Evolutionary conservation across 2,797 vertebrate genomes (phyloP), one percentile per base, ranked within the genome.

Genomic region (Epinephelus coioides): DNA sequence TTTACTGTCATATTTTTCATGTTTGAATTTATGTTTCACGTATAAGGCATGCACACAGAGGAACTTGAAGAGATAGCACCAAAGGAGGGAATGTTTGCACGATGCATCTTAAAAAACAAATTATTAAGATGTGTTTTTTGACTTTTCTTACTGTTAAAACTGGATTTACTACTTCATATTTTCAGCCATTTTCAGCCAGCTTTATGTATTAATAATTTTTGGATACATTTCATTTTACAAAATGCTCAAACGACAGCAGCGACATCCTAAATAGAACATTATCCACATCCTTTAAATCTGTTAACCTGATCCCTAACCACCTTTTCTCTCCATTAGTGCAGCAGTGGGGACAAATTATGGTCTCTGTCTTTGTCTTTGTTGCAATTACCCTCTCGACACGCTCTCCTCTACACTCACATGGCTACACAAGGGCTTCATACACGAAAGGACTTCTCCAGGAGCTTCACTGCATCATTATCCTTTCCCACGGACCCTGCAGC

Each of bases 311-410:
- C 87, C 75, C 78, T 38, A 81, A 90, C 74, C 77, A 86, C 89
- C 88, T 90, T 89, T 88, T 84, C 69, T 92, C 92, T 91, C 94
- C 93, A 91, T 92, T 92, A 94, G 91, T 86, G 90, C 75, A 55
- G 87, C 94, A 75, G 82, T 81, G 76, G 91, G 94, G 94, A 95
- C 92, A 95, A 95, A 92, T 92, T 90, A 94, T 67, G 81, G 92
- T 86, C 88, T 86, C 84, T 92, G 94, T 92, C 93, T 93, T 91
- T 86, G 90, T 93, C 94, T 94, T 92, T 88, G 90, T 92, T 90
- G 77, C 94, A 96, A 95, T 85, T 96, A 94, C 94, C 94, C 95
- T 95, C 95, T 87, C 94, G 92, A 93, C 94, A 92, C 91, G 2
- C 65, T 85, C 71, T 71, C 61, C 60, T 81, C 69, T 50, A 15